Evolutionary conservation across 2,113 vertebrate species (phyloP), one percentile per base, ranked within the genome.

Genomic region (Carassius gibelio): DNA sequence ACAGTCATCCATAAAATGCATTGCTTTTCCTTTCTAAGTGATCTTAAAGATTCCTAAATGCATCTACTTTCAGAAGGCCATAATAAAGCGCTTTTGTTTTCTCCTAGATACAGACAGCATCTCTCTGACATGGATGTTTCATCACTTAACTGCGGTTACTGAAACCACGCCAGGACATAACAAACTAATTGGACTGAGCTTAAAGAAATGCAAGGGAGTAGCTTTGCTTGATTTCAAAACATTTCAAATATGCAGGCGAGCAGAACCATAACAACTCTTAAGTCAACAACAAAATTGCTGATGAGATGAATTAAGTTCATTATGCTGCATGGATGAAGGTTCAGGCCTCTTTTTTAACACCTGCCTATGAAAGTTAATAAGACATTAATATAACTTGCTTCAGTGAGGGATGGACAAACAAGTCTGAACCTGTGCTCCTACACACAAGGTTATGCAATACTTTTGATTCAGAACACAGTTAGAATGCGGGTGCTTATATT

Each of bases 401-500:
- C 26, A 50, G 45, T 69, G 80, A 82, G 42, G 62, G 45, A 82
- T 34, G 48, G 26, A 69, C 26, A 69, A 82, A 82, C 64, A 48
- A 52, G 80, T 52, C 80, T 69, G 45, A 82, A 69, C 80, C 17
- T 69, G 64, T 52, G 62, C 84, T 80, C 61, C 66, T 21, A 83
- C 9, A 84, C 30, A n/a, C 19, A 62, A 38, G 59, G 26, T 74
- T 42, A 79, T 64, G 81, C 78, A 86, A 26, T 69, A 14, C 10
- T 52, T 45, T 50, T 75, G 48, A 75, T 76, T 34, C 48, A 84
- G 50, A 48, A 71, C 72, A 88, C 75, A 88, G 76, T 87, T 75
- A 87, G 81, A 72, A 84, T 1, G 17, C 57, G 72, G 64, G 87
- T 52, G 64, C 85, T 88, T 85, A 87, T 62, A 78, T 45, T 85